Conservation (phyloP, 2,113 vertebrate genomes). For the human region DNA sequence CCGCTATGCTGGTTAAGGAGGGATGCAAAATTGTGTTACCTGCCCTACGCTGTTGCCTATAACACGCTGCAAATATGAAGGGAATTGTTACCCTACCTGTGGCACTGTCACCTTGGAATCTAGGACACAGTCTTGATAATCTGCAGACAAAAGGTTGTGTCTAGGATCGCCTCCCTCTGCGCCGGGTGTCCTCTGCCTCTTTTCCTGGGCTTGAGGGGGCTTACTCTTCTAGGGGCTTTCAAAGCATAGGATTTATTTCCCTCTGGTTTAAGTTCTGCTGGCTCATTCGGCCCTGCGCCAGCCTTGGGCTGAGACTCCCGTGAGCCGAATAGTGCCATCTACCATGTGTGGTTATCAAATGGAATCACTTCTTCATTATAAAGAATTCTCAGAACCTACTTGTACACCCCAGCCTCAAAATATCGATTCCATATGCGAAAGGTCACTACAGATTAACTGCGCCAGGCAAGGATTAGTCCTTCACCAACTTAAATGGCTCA, state of each 20-base stretch:
- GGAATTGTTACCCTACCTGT: background rate
- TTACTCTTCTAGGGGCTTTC: background rate
- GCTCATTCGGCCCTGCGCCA: background rate
- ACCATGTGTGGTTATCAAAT: background rate
- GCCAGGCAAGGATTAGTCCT: background rate
- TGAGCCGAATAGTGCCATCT: background rate
- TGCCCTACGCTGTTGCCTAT: background rate
- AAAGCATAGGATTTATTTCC: background rate
- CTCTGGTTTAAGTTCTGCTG: background rate
- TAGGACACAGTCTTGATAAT: background rate
- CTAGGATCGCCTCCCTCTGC: background rate
- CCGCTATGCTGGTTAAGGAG: background rate
- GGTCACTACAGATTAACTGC: background rate
- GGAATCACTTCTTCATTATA: background rate
- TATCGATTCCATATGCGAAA: background rate
- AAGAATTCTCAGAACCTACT: background rate
- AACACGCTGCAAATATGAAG: background rate
- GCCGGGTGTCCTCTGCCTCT: background rate
- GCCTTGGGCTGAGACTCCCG: background rate
- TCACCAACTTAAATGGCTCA: background rate
- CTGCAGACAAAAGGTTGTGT: background rate
- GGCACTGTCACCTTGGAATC: background rate
- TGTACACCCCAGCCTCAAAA: background rate
- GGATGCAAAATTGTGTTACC: background rate
- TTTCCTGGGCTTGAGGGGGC: background rate